Evolutionary conservation across 2,113 vertebrate species (phyloP).

Genomic region (Platysternon megacephalum): DNA sequence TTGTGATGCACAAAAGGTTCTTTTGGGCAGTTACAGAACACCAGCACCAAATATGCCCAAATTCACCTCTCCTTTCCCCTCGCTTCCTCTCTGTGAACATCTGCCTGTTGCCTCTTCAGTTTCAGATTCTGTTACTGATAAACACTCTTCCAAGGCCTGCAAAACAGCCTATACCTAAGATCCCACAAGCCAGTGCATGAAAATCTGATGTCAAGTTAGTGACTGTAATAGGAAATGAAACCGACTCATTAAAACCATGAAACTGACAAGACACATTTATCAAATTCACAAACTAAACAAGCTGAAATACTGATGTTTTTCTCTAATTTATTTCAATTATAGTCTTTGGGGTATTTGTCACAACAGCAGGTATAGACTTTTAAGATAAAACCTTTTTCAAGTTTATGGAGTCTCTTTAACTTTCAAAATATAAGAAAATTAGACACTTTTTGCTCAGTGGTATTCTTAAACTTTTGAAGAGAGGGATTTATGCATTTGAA

Average conservation of each 20-base stretch:
- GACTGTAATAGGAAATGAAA: neutral
- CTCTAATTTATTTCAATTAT: neutral
- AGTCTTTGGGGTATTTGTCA: neutral
- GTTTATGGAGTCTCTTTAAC: neutral
- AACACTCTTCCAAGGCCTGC: neutral
- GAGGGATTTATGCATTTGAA: fast-evolving
- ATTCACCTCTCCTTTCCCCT: neutral
- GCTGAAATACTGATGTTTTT: neutral
- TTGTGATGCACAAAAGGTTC: neutral
- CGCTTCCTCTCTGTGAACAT: neutral
- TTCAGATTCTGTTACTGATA: neutral
- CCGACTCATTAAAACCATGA: neutral
- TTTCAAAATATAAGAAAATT: neutral
- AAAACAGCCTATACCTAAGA: neutral
- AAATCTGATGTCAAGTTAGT: neutral
- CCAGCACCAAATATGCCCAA: neutral
- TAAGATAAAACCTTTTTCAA: neutral
- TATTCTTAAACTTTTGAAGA: neutral
- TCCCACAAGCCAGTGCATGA: neutral
- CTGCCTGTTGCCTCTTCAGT: neutral
- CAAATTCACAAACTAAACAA: neutral
- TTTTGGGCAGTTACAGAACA: neutral
- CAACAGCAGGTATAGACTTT: neutral
- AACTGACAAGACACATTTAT: neutral
- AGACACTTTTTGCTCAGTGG: neutral